Evolutionary conservation across 2,113 vertebrate species (phyloP).

Genomic region (Nothobranchius kuhntae): DNA sequence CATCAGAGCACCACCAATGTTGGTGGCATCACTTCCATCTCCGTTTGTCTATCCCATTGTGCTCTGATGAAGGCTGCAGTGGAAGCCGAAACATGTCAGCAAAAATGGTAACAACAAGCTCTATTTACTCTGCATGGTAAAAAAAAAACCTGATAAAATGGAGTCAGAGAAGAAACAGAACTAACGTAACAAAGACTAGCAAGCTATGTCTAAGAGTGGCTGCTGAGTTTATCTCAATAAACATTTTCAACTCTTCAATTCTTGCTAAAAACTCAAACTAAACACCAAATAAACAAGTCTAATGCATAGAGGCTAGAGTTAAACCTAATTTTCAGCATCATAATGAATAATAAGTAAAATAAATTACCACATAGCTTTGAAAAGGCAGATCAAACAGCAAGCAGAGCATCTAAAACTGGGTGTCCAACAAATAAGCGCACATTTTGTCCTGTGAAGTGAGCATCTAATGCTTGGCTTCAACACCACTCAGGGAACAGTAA

Average conservation of each 20-base stretch:
- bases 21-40: too few relatives aligned
- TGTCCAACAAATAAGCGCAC: slow-evolving; percentile 22
- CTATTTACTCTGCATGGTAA: too few relatives aligned
- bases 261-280: slow-evolving; percentile 1
- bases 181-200: too few relatives aligned
- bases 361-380: slow-evolving; percentile 28
- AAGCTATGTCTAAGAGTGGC: too few relatives aligned
- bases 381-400: slow-evolving; percentile 38
- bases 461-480: slow-evolving; percentile 62
- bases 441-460: slow-evolving; percentile 56
- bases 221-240: too few relatives aligned
- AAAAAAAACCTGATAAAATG: too few relatives aligned
- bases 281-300: background rate
- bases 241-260: slow-evolving; percentile 7
- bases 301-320: background rate
- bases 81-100: too few relatives aligned
- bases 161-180: too few relatives aligned
- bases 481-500: slow-evolving; percentile 30
- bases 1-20: too few relatives aligned
- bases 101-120: too few relatives aligned
- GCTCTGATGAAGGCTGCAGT: too few relatives aligned
- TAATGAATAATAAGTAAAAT: slow-evolving; percentile 24
- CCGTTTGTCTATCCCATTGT: too few relatives aligned
- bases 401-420: slow-evolving; percentile 36
- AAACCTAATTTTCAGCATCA: background rate